Evolutionary conservation across 2,113 vertebrate species (phyloP).

Genomic region (Corvus moneduloides): DNA sequence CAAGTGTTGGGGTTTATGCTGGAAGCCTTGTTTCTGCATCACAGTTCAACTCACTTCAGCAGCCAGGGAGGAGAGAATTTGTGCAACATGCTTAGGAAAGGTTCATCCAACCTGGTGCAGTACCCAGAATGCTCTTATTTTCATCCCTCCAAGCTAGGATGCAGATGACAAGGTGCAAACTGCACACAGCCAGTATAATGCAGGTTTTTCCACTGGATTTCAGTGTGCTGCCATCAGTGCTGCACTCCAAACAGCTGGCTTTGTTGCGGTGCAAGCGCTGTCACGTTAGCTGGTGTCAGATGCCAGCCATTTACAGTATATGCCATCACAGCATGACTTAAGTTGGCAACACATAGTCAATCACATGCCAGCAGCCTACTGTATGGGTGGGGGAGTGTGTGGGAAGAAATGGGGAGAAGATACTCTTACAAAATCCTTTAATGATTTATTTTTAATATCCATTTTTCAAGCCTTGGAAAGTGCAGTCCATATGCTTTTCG

Average conservation of each 20-base stretch:
- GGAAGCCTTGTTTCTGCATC: background rate
- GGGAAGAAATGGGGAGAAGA: slow-evolving; percentile 26
- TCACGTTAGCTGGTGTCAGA: slow-evolving; percentile 17
- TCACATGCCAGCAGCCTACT: slow-evolving; percentile 55
- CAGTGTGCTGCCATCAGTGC: background rate
- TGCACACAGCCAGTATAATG: background rate
- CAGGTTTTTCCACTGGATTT: background rate
- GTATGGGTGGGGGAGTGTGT: slow-evolving; percentile 26
- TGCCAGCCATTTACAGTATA: slow-evolving; percentile 61
- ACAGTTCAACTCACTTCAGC: background rate
- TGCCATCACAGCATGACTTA: slow-evolving; percentile 26
- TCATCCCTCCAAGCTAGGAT: background rate
- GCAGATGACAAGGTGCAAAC: background rate
- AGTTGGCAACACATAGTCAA: slow-evolving; percentile 49
- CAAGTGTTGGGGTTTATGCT: background rate
- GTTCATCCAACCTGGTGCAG: background rate
- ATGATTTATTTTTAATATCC: slow-evolving; percentile 55
- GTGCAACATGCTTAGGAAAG: background rate
- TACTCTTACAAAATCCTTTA: slow-evolving; percentile 11
- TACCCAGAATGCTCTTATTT: background rate
- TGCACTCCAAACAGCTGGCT: background rate
- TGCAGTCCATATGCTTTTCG: slow-evolving; percentile 25
- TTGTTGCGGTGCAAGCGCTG: background rate
- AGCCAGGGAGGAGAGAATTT: background rate
- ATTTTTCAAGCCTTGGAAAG: background rate